Percentiles rank a stretch among this genome's conserved stretches.
These are phyloP conservation scores for Archegozetes longisetosus DNA, from an alignment of 1,140 invertebrate species.

Conservation along the genomic window DNA sequence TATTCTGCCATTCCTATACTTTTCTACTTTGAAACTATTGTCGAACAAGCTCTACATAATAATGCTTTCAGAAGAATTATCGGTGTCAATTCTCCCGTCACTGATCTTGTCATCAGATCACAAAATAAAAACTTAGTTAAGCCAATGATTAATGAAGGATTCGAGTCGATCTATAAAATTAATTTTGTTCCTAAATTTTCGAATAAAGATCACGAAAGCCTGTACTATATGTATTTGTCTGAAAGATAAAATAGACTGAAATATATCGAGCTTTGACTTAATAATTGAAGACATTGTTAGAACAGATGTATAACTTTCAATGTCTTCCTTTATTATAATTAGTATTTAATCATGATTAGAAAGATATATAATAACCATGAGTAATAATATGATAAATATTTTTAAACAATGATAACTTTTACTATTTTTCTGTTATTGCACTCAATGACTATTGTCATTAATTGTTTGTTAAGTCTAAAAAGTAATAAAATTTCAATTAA, in stretches of 20 bases:
- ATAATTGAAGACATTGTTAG: no score
- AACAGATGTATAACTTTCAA: no score
- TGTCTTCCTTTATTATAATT: no score
- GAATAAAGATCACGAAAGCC: background rate
- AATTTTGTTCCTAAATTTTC: slow-evolving; percentile 5
- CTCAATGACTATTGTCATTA: no score
- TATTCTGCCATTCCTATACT: background rate
- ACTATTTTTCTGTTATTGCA: no score
- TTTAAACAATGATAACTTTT: no score
- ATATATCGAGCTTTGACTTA: no score
- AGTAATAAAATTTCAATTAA: no score
- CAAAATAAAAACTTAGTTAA: slow-evolving; percentile 8
- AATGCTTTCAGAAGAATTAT: background rate
- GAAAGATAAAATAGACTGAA: slow-evolving; percentile 9
- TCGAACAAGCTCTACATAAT: slow-evolving; percentile 1
- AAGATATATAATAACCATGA: no score
- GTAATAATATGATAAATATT: no score
- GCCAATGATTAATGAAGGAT: background rate
- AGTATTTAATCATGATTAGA: no score
- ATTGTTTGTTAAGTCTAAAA: no score
- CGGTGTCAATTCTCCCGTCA: background rate
- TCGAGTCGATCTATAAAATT: background rate
- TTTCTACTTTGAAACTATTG: background rate
- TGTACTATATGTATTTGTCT: slow-evolving; percentile 9
- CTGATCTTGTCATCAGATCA: background rate